phyloP scores from a whole-genome alignment of 2,797 vertebrate species.

The Coendou prehensilis region DNA sequence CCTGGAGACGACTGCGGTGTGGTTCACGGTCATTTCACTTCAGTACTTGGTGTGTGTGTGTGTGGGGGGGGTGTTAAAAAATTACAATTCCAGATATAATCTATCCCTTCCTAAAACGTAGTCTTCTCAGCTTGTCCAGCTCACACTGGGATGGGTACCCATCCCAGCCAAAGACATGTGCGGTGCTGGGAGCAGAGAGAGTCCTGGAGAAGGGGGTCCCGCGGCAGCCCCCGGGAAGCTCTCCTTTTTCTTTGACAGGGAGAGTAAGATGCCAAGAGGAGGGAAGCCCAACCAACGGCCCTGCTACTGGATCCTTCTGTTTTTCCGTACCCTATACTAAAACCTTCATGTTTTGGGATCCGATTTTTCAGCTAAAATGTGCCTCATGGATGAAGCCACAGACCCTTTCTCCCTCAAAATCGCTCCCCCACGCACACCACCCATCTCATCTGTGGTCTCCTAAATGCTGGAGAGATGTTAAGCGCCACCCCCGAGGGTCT shows the following conservation, averaged over 20 bases:
- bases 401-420: not conserved
- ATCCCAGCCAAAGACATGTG: not conserved
- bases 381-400: not conserved
- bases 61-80: not conserved
- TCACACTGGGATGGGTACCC: not conserved
- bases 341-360: not conserved
- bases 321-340: not conserved
- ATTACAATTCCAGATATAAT: not conserved
- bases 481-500: not conserved
- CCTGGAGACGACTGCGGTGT: not conserved
- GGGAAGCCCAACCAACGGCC: not conserved
- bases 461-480: not conserved
- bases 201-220: not conserved
- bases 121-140: not conserved
- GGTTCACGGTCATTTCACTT: not conserved
- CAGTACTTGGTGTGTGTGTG: not conserved
- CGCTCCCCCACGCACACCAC: not conserved
- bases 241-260: not conserved
- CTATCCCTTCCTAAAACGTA: not conserved
- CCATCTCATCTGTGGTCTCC: not conserved
- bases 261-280: not conserved
- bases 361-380: not conserved
- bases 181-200: not conserved
- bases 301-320: not conserved
- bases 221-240: rapidly evolving